A percentile compares a stretch with the other conserved stretches of the same genome.
These are phyloP conservation scores for Drosophila leonis DNA, from an alignment of 2,888 invertebrate species.

Conservation along the genomic window DNA sequence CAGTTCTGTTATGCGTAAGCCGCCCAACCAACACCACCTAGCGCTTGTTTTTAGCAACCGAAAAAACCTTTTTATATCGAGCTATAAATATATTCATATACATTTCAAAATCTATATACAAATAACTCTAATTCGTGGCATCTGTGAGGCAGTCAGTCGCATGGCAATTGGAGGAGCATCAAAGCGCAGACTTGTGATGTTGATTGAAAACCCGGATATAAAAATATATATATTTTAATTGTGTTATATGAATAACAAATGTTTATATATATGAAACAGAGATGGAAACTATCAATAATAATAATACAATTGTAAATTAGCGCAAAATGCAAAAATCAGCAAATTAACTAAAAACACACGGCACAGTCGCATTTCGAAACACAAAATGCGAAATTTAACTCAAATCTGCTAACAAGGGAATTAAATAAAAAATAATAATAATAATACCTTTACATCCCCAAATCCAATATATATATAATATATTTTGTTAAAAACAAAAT, in stretches of 20 bases:
- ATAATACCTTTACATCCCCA: constrained; percentile 3
- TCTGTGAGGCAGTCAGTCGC: constrained; percentile 22
- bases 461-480: constrained; percentile 23
- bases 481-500: constrained; percentile 59
- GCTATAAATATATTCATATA: constrained; percentile 26
- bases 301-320: constrained; percentile 44
- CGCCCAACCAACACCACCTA: constrained; percentile 49
- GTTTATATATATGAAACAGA: constrained; percentile 53
- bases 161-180: constrained; percentile 44
- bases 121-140: constrained; percentile 35
- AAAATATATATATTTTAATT: constrained; percentile 44
- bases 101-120: constrained; percentile 30
- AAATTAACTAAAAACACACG: constrained; percentile 32
- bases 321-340: constrained; percentile 47
- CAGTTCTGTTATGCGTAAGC: constrained; percentile 48
- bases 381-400: constrained; percentile 9
- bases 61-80: constrained; percentile 29
- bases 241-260: constrained; percentile 48
- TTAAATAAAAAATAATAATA: constrained; percentile 20
- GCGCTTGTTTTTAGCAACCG: constrained; percentile 63
- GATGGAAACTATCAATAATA: constrained; percentile 40
- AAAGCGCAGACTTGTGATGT: constrained; percentile 75
- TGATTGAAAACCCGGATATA: constrained; percentile 58
- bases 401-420: constrained; percentile 48
- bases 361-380: constrained; percentile 39